Percentiles rank a stretch among this genome's conserved stretches.
Evolutionary conservation across 1,140 invertebrate species (phyloP).

Genomic region (Manduca sexta): DNA sequence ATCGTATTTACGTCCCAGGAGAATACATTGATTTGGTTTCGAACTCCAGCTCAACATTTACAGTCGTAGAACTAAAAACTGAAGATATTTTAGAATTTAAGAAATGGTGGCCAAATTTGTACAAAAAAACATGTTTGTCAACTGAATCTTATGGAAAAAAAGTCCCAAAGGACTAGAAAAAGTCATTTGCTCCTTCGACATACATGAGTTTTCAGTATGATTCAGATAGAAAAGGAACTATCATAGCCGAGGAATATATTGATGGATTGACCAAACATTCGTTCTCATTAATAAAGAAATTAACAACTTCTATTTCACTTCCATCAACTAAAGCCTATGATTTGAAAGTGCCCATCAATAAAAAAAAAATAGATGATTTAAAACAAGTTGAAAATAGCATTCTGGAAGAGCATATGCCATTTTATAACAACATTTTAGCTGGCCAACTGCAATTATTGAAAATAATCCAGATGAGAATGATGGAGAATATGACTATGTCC

Average conservation of each 20-base stretch:
- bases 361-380: conserved; percentile 23
- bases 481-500: conserved; percentile 20
- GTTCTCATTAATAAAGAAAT: too few species aligned
- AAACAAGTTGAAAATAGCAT: conserved; percentile 18
- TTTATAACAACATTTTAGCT: conserved; percentile 24
- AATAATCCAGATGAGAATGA: conserved; percentile 18
- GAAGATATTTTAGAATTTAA: too few species aligned
- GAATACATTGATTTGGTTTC: too few species aligned
- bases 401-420: conserved; percentile 21
- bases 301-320: conserved; percentile 20
- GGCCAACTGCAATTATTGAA: conserved; percentile 18
- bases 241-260: conserved; percentile 17
- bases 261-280: neutral
- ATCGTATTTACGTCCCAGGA: too few species aligned
- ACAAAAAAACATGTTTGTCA: too few species aligned
- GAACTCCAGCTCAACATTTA: too few species aligned
- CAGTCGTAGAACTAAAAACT: too few species aligned
- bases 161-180: too few species aligned
- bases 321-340: conserved; percentile 22
- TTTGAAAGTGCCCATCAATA: conserved; percentile 20
- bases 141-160: too few species aligned
- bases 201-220: too few species aligned
- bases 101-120: too few species aligned
- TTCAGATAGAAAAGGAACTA: neutral
- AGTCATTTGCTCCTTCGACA: too few species aligned